Evolutionary conservation across 2,797 vertebrate species (phyloP).

Genomic region (Centroberyx gerrardi): DNA sequence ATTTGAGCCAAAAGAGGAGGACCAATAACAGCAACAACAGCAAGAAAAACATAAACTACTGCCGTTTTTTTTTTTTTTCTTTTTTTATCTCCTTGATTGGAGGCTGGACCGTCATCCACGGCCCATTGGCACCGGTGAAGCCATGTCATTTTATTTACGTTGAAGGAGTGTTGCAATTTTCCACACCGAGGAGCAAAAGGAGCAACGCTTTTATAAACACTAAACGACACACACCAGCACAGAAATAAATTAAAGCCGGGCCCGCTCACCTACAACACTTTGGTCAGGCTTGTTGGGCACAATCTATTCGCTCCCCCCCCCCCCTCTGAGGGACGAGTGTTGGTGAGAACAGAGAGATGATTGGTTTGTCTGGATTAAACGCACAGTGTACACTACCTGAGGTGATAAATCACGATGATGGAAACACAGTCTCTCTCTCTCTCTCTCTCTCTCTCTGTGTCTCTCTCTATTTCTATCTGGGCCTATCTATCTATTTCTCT

Average conservation of each 20-base stretch:
- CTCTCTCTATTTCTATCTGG: constrained; percentile 42
- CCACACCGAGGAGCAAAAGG: not conserved
- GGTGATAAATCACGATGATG: constrained; percentile 58
- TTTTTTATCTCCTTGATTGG: constrained; percentile 39
- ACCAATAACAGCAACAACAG: constrained; percentile 19
- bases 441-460: constrained; percentile 4
- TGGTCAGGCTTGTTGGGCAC: constrained; percentile 23
- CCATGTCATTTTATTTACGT: constrained; percentile 10
- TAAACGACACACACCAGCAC: constrained; percentile 1
- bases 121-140: constrained; percentile 17
- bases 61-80: not conserved
- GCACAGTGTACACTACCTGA: constrained; percentile 30
- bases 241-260: constrained; percentile 46
- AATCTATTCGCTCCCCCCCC: constrained; percentile 23
- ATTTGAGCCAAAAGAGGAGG: constrained; percentile 33
- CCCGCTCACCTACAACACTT: constrained; percentile 19
- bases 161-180: constrained; percentile 20
- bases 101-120: constrained; percentile 44
- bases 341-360: constrained; percentile 32
- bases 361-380: constrained; percentile 44
- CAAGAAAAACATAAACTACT: not conserved
- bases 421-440: constrained; percentile 39
- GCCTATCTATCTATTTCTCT: constrained; percentile 9
- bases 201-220: not conserved
- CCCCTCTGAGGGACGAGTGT: constrained; percentile 7